A percentile compares a stretch with the other conserved stretches of the same genome.
Conservation (phyloP, 2,113 vertebrate genomes). For the Casuarius casuarius region DNA sequence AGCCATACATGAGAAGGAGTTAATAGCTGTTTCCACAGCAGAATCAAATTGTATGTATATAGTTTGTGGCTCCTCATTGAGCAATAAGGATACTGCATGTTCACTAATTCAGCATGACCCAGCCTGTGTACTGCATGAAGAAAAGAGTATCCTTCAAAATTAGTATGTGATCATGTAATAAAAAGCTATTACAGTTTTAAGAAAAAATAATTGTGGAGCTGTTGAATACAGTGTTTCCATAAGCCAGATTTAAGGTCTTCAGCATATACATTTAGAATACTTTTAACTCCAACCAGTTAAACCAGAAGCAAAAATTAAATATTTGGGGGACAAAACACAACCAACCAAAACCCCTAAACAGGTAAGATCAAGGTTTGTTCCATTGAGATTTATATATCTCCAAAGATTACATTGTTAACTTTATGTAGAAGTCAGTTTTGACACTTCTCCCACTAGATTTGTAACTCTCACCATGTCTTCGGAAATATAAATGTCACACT, state of each 20-base stretch:
- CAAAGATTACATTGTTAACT: background rate
- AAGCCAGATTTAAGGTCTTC: background rate
- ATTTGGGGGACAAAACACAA: background rate
- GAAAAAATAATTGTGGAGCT: background rate
- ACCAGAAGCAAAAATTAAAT: background rate
- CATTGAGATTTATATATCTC: background rate
- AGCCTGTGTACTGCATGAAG: background rate
- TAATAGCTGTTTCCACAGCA: background rate
- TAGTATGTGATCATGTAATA: background rate
- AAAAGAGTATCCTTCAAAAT: background rate
- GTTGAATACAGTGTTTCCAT: background rate
- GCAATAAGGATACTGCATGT: rapidly evolving
- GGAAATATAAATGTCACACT: background rate
- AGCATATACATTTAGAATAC: background rate
- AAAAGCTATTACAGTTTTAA: background rate
- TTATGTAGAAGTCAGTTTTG: background rate
- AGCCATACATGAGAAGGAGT: background rate
- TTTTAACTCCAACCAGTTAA: background rate
- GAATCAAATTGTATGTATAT: background rate
- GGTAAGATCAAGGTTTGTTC: background rate
- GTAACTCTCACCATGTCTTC: background rate
- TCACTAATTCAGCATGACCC: background rate
- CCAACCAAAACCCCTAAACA: background rate
- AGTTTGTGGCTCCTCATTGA: background rate
- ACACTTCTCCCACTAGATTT: background rate